Evolutionary conservation across 2,888 invertebrate species (phyloP).

Genomic region (Deroplatys truncata): DNA sequence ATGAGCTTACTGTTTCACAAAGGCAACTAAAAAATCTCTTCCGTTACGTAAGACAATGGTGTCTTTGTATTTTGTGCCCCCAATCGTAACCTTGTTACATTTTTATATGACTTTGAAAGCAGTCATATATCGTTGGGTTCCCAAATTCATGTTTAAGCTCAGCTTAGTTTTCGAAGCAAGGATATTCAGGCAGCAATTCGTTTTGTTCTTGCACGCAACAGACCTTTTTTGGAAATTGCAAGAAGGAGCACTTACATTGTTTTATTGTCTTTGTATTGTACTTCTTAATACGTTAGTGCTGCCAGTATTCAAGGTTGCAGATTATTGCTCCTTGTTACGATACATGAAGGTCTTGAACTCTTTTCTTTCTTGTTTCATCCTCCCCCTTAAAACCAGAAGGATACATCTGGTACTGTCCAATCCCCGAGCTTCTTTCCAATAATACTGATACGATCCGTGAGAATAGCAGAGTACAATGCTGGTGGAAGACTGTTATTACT

Average conservation of each 20-base stretch:
- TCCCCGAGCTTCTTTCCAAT: neutral
- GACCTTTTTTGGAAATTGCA: neutral
- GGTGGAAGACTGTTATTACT: constrained; percentile 2
- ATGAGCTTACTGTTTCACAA: no score
- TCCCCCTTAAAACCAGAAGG: neutral
- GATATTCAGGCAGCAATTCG: no score
- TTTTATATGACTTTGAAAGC: no score
- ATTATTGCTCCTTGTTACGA: neutral
- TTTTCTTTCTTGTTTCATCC: neutral
- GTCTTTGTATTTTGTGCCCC: no score
- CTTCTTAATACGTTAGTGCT: neutral
- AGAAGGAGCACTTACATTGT: neutral
- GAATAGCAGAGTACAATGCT: neutral
- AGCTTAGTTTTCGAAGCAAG: no score
- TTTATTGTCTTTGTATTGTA: neutral
- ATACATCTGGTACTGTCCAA: neutral
- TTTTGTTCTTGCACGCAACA: neutral
- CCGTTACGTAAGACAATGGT: no score
- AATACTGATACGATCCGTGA: constrained; percentile 4
- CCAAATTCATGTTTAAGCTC: no score
- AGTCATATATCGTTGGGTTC: no score
- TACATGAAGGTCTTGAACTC: neutral
- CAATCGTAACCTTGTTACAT: no score
- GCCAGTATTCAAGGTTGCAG: neutral
- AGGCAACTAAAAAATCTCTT: no score